Base-by-base conservation (phyloP, 2,888 invertebrate species). In the Cancer borealis region DNA sequence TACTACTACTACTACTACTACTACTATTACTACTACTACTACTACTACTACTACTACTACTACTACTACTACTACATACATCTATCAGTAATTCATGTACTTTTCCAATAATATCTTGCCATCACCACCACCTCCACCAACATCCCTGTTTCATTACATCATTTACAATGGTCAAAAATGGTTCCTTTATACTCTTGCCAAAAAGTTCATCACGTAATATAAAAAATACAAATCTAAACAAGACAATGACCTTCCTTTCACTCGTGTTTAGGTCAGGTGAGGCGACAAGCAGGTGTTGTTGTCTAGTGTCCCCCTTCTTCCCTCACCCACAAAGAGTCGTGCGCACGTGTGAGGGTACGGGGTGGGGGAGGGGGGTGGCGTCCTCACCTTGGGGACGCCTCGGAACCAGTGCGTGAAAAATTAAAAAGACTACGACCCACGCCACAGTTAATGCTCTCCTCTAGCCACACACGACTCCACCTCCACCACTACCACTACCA, bases 31-130 rank as follows among this genome's bases (percentile, higher is more conserved):
- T 88, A n/a, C 39, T 46, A 88, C 39, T 39, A 30, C 87, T 45
- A 26, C 26, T 88, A 88, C 21, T 66, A 66, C 21, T 17, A 66
- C 66, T 46, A 88, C 88, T 88, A 88, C 88, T 46, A 88, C 88
- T 88, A 88, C 88, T 46, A 88, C 88, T 66, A 66, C 66, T 66
- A 21, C 66, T 66, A 66, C 21, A 21, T n/a, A 66, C 12, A 54
- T 54, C 8, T 54, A 54, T 54, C 17, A 54, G 12, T 17, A 17
- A 54, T 54, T 10, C 12, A 54, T 54, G 12, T n/a, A 54, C 54
- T 54, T 54, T 54, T 54, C 54, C 17, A 12, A 54, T 12, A 17
- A 4, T 73, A n/a, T 26, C n/a, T 26, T 46, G 46, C 88, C 88
- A 46, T 12, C 26, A 88, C 21, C 88, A 88, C 88, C 26, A 88